A percentile compares a stretch with the other conserved stretches of the same genome.
These are phyloP conservation scores for Lepetodrilus schrolli DNA, from an alignment of 2,888 invertebrate genomes.

Conservation along the genomic window DNA sequence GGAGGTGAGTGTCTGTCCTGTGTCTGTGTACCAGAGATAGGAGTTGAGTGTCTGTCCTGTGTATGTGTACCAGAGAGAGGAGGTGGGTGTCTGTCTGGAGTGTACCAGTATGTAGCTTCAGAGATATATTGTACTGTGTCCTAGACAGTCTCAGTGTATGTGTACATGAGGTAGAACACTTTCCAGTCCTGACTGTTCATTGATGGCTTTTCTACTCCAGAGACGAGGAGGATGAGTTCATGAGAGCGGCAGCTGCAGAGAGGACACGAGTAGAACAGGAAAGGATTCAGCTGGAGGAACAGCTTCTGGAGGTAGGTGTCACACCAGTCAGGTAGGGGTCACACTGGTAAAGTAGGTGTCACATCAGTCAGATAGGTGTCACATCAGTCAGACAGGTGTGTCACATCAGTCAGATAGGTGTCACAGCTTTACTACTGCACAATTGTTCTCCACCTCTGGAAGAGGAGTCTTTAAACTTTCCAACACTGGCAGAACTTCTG, in stretches of 20 bases:
- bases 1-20: slow-evolving; percentile 62
- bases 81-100: no score
- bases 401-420: background rate
- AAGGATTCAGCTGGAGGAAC: slow-evolving; percentile 51
- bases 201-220: no score
- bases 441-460: background rate
- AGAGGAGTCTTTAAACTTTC: no score
- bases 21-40: no score
- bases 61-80: slow-evolving; percentile 53
- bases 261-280: slow-evolving; percentile 60
- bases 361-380: background rate
- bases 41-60: slow-evolving; percentile 61
- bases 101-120: no score
- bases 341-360: background rate
- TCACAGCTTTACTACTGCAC: background rate
- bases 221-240: slow-evolving; percentile 60
- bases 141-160: no score
- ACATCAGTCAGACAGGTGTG: background rate
- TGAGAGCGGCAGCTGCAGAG: slow-evolving; percentile 57
- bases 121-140: no score
- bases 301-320: slow-evolving; percentile 56
- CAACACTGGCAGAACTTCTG: no score
- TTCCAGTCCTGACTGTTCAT: no score
- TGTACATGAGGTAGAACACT: no score
- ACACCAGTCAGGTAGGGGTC: no score